phyloP scores from a whole-genome alignment of 1,140 invertebrate species.

The Nixonia krombeini region DNA sequence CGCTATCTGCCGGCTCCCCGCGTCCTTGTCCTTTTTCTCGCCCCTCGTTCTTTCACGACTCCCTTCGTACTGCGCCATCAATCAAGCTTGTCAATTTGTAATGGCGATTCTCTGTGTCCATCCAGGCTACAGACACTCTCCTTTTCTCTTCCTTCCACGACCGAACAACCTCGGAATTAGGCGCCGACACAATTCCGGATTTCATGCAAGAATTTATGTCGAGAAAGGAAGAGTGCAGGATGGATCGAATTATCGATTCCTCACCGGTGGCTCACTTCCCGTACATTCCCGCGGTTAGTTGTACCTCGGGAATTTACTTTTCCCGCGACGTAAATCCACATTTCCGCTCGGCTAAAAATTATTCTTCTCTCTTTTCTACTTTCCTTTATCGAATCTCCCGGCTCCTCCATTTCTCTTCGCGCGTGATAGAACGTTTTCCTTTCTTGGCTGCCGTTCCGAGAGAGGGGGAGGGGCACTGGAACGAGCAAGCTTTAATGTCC shows the following conservation, averaged over 20 bases:
- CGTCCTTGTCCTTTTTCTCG: slow-evolving; percentile 40
- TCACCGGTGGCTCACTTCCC: too few species aligned
- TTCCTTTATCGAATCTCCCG: too few species aligned
- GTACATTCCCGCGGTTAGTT: too few species aligned
- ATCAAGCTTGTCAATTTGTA: slow-evolving; percentile 75
- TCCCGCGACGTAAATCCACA: too few species aligned
- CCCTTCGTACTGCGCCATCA: slow-evolving; percentile 68
- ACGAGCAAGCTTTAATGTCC: slow-evolving; percentile 54
- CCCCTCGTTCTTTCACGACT: slow-evolving; percentile 55
- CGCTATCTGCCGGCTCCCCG: slow-evolving; percentile 55
- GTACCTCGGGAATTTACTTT: too few species aligned
- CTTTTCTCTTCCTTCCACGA: slow-evolving; percentile 36
- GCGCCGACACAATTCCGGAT: slow-evolving; percentile 5
- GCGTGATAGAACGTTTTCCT: slow-evolving; percentile 48
- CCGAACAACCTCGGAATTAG: slow-evolving; percentile 42
- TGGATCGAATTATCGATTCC: too few species aligned
- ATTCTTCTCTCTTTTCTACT: too few species aligned
- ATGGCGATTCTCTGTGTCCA: slow-evolving; percentile 73
- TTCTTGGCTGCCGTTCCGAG: neutral
- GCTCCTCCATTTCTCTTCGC: slow-evolving; percentile 12
- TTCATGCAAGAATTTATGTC: slow-evolving; percentile 12
- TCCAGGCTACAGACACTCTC: slow-evolving; percentile 50
- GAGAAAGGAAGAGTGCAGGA: slow-evolving; percentile 1
- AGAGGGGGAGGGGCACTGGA: slow-evolving; percentile 24
- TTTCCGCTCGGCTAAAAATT: too few species aligned